Evolutionary conservation across 2,113 vertebrate species (phyloP).

Genomic region (Fregetta grallaria): DNA sequence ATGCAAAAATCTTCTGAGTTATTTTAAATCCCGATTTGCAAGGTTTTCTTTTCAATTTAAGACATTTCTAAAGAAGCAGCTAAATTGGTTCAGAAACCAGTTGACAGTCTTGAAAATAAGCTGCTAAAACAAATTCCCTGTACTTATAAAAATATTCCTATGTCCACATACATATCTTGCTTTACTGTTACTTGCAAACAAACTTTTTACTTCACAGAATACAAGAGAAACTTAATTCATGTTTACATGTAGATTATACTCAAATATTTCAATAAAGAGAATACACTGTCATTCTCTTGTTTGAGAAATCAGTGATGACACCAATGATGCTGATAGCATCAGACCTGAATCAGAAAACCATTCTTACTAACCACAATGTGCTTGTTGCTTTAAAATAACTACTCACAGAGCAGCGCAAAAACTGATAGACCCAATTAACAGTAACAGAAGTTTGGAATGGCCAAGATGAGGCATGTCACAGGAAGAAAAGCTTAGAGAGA

Average conservation of each 20-base stretch:
- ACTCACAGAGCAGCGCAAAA: not conserved
- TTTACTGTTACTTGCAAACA: not conserved
- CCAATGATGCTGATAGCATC: not conserved
- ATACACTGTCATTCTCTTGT: not conserved
- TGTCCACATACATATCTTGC: not conserved
- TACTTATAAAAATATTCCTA: not conserved
- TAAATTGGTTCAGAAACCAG: not conserved
- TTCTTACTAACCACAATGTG: not conserved
- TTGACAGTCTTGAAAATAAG: not conserved
- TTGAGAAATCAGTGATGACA: not conserved
- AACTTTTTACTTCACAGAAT: not conserved
- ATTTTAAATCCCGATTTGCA: slow-evolving; percentile 9
- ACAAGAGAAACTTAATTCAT: not conserved
- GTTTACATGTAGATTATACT: not conserved
- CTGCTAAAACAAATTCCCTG: not conserved
- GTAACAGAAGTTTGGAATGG: not conserved
- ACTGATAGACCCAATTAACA: not conserved
- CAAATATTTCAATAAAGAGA: not conserved
- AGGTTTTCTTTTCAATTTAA: not conserved
- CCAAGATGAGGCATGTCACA: not conserved
- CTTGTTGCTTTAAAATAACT: not conserved
- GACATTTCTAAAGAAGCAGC: not conserved
- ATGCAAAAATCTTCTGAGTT: not conserved
- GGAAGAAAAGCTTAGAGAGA: not conserved
- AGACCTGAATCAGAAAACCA: not conserved